phyloP scores from a whole-genome alignment of 2,888 invertebrate species.

The Troides oblongomaculatus region DNA sequence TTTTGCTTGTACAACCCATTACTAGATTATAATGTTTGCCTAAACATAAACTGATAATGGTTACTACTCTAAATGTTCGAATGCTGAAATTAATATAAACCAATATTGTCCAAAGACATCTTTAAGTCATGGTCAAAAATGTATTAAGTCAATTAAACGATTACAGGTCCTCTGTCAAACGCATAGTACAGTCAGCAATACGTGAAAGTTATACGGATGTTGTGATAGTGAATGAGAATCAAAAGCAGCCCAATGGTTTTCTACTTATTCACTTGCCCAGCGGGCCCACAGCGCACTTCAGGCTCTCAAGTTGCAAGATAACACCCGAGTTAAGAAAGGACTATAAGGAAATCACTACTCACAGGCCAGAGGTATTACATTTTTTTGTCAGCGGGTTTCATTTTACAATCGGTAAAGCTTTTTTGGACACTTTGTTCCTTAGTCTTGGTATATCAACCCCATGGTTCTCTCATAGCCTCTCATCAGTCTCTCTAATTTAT shows the following conservation, averaged over 20 bases:
- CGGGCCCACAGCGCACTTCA: conserved; percentile 98
- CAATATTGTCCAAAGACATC: too few species aligned
- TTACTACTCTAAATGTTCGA: too few species aligned
- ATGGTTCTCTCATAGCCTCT: too few species aligned
- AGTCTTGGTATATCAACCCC: too few species aligned
- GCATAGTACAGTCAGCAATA: conserved; percentile 92
- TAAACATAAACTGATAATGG: too few species aligned
- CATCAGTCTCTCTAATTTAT: neutral
- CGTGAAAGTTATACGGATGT: conserved; percentile 92
- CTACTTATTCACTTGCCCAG: conserved; percentile 95
- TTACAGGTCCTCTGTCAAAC: conserved; percentile 91
- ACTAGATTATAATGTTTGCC: too few species aligned
- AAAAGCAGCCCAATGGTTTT: conserved; percentile 94
- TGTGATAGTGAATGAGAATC: conserved; percentile 96
- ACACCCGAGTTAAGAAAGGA: conserved; percentile 90
- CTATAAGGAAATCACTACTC: conserved; percentile 89
- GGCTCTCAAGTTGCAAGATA: conserved; percentile 94
- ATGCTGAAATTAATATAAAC: too few species aligned
- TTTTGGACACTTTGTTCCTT: too few species aligned
- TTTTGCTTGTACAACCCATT: too few species aligned
- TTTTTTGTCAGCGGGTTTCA: neutral
- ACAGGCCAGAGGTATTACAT: conserved; percentile 89
- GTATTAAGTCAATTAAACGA: neutral
- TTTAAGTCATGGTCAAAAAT: too few species aligned
- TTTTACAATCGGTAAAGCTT: too few species aligned